Conservation (phyloP, 1,140 invertebrate genomes). For the Nomia melanderi region DNA sequence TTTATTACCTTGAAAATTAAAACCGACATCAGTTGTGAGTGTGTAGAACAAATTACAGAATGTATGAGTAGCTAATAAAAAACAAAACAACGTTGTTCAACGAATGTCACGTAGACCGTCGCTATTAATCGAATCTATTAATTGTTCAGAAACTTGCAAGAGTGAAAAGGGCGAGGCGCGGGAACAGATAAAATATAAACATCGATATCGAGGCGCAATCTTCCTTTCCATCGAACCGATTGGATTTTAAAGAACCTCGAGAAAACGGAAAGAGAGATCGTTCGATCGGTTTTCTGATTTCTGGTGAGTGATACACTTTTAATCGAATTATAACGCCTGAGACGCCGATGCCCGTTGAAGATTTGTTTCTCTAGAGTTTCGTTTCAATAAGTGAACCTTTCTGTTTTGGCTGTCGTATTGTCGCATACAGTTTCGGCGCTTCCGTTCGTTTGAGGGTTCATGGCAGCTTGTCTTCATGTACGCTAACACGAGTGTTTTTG, state of each 20-base stretch:
- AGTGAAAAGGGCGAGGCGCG: neutral
- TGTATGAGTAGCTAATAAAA: no score
- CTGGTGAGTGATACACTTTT: conserved; percentile 17
- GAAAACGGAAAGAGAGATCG: conserved; percentile 16
- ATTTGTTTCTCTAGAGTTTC: neutral
- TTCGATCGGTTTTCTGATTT: conserved; percentile 22
- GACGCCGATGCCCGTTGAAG: neutral
- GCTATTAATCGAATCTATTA: neutral
- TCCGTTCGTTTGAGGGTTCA: neutral
- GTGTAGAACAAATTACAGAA: no score
- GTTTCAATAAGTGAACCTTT: neutral
- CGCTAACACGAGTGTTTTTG: neutral
- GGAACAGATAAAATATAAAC: conserved; percentile 18
- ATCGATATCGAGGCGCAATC: conserved; percentile 4
- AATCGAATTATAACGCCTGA: neutral
- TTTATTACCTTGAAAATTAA: no score
- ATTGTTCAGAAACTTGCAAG: conserved; percentile 24
- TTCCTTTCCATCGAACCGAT: conserved; percentile 7
- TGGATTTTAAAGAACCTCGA: conserved; percentile 1
- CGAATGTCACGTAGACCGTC: no score
- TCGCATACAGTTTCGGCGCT: no score
- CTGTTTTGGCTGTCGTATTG: neutral
- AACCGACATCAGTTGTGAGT: no score
- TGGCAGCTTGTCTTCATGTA: neutral
- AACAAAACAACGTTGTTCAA: no score